A percentile compares a stretch with the other conserved stretches of the same genome.
Conservation (phyloP, 2,113 vertebrate species). For the Suncus etruscus region DNA sequence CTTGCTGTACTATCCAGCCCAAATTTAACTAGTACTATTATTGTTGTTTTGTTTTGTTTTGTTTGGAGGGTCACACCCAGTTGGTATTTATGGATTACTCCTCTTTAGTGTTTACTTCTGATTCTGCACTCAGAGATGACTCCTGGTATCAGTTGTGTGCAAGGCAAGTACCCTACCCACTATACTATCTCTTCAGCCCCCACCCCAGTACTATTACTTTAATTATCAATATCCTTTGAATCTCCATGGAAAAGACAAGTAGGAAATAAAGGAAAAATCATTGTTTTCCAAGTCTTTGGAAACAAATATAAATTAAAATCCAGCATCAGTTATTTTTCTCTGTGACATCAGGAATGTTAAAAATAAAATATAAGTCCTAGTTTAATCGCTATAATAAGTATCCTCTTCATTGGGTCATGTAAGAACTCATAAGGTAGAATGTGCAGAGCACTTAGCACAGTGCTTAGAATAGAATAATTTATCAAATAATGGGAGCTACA, state of each 20-base stretch:
- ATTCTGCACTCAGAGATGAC: too few relatives aligned
- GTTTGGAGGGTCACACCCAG: too few relatives aligned
- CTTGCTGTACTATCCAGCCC: too few relatives aligned
- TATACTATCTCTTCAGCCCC: too few relatives aligned
- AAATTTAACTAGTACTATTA: too few relatives aligned
- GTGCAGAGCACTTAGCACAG: not conserved
- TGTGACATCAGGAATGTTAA: not conserved
- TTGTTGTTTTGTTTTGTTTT: too few relatives aligned
- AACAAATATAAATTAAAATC: slow-evolving; percentile 1
- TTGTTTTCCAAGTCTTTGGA: slow-evolving; percentile 7
- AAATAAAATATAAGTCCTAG: not conserved
- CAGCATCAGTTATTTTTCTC: slow-evolving; percentile 4
- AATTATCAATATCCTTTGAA: not conserved
- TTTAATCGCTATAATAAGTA: not conserved
- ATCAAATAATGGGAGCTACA: not conserved
- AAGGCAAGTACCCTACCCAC: too few relatives aligned
- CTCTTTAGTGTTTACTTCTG: too few relatives aligned
- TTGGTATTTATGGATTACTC: too few relatives aligned
- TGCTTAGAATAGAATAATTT: not conserved
- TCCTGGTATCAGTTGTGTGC: too few relatives aligned
- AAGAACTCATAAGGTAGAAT: slow-evolving; percentile 21
- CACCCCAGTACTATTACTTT: too few relatives aligned
- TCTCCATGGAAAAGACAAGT: not conserved
- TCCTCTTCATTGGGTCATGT: not conserved
- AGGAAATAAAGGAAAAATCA: not conserved